phyloP scores from a whole-genome alignment of 2,797 vertebrate genomes.

The Stomatorhinus walkeri region DNA sequence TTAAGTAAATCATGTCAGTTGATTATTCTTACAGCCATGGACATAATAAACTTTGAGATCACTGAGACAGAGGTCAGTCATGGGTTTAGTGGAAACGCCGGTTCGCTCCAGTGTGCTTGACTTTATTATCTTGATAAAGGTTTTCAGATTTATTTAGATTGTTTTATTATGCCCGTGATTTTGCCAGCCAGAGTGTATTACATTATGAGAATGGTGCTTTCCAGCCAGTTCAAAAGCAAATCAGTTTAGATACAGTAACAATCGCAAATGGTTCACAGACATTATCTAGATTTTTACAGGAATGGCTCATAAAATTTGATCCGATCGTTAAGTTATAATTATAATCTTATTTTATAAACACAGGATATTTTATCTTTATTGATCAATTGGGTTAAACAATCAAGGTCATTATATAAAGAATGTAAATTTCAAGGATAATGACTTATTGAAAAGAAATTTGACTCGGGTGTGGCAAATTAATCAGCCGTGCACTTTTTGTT shows the following conservation, averaged over 20 bases:
- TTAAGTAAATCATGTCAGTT: not conserved
- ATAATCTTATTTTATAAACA: not conserved
- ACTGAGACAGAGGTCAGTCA: not conserved
- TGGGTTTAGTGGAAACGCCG: not conserved
- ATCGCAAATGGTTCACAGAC: not conserved
- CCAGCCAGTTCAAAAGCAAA: not conserved
- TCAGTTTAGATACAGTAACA: not conserved
- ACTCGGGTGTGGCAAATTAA: not conserved
- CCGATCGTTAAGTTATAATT: not conserved
- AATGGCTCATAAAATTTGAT: not conserved
- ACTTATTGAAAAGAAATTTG: not conserved
- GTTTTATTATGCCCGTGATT: not conserved
- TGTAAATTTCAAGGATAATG: not conserved
- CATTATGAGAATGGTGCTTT: not conserved
- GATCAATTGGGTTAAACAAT: not conserved
- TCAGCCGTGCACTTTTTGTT: not conserved
- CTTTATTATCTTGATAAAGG: not conserved
- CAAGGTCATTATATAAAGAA: not conserved
- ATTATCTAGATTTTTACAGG: not conserved
- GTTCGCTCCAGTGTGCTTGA: not conserved
- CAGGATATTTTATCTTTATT: not conserved
- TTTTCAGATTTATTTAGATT: not conserved
- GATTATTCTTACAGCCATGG: not conserved
- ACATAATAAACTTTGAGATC: not conserved
- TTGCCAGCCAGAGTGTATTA: not conserved